Evolutionary conservation across 1,140 invertebrate genomes (phyloP).

Genomic region (Uloborus diversus): DNA sequence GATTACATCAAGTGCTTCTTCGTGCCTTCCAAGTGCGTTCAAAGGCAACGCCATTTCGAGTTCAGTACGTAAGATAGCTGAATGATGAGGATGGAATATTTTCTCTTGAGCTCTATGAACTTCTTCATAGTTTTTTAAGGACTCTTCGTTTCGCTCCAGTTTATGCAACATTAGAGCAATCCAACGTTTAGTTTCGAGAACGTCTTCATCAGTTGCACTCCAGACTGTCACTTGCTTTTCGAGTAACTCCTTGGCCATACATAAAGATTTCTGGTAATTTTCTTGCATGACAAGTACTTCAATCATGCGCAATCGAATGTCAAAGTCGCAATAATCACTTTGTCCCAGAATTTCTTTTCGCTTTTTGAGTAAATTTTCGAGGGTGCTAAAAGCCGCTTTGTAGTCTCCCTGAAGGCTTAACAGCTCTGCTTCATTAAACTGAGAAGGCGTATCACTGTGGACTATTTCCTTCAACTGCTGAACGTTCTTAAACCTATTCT

Average conservation of each 20-base stretch:
- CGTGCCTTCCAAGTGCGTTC: conserved; percentile 49
- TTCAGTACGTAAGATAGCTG: conserved; percentile 56
- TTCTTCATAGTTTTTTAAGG: conserved; percentile 58
- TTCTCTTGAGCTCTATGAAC: conserved; percentile 57
- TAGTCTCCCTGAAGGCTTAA: not conserved
- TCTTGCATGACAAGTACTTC: too few relatives aligned
- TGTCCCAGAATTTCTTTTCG: conserved; percentile 50
- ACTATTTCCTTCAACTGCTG: conserved; percentile 10
- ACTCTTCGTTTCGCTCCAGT: conserved; percentile 59
- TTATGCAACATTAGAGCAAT: conserved; percentile 59
- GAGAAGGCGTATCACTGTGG: conserved; percentile 22
- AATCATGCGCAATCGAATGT: too few relatives aligned
- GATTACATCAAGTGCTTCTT: conserved; percentile 57
- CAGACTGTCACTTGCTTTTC: too few relatives aligned
- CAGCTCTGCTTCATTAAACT: conserved; percentile 1
- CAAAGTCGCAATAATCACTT: too few relatives aligned
- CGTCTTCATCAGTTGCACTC: too few relatives aligned
- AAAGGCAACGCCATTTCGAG: conserved; percentile 59
- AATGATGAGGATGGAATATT: conserved; percentile 58
- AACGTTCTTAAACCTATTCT: not conserved
- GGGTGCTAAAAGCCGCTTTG: not conserved
- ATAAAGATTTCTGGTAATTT: too few relatives aligned
- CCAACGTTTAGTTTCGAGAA: conserved; percentile 55
- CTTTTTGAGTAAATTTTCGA: conserved; percentile 49
- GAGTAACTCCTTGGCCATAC: too few relatives aligned